Percentiles rank a stretch among this genome's conserved stretches.
These are phyloP conservation scores for honey bee (Apis mellifera) DNA, from an alignment of 1,140 invertebrate genomes.

Conservation along the genomic window DNA sequence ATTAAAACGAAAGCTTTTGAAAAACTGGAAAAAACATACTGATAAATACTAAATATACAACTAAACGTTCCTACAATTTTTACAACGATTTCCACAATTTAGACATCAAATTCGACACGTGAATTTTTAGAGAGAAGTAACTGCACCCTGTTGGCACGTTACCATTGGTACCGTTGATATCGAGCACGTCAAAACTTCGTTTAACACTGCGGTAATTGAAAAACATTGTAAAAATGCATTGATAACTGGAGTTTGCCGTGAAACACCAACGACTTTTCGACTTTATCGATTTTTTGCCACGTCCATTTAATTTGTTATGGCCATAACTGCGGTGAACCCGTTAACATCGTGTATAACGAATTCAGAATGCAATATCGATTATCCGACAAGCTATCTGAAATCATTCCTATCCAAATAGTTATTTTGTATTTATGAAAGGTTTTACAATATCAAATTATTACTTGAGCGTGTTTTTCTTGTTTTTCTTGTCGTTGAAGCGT, in stretches of 20 bases:
- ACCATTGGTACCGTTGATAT: background rate
- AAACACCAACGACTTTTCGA: background rate
- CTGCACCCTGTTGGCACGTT: background rate
- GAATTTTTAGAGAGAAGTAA: background rate
- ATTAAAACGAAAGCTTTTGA: background rate
- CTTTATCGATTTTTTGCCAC: background rate
- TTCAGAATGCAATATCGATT: background rate
- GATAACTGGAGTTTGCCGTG: background rate
- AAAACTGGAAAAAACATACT: background rate
- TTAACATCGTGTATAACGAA: background rate
- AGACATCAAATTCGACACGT: background rate
- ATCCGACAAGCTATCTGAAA: background rate
- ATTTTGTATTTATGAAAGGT: background rate
- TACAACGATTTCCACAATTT: background rate
- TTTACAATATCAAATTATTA: background rate
- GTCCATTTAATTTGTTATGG: slow-evolving; percentile 1
- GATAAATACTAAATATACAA: background rate
- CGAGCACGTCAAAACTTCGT: background rate
- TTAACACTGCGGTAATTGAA: background rate
- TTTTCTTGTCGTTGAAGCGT: too few species aligned
- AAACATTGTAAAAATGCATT: slow-evolving; percentile 1
- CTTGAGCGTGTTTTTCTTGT: too few species aligned
- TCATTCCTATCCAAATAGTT: background rate
- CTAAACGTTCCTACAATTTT: background rate
- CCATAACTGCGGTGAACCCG: background rate